Evolutionary conservation across 2,113 vertebrate species (phyloP), one percentile per base, ranked within the genome.

Genomic region (Channa argus): DNA sequence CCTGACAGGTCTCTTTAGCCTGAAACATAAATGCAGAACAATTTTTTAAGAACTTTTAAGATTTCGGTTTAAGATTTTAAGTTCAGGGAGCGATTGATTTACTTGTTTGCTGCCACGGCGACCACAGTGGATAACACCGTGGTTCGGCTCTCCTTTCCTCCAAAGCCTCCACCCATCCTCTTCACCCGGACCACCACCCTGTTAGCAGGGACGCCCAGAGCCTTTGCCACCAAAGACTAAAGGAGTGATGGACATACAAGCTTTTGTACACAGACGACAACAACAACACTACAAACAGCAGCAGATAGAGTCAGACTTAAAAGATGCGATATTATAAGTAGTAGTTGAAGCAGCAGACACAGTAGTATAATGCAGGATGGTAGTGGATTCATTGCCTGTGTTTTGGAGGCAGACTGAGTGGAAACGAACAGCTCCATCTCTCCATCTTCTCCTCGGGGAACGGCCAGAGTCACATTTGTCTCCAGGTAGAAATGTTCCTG

Each of bases 401-500:
- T 83, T 8, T 80, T 87, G 11, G 86, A 79, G 43, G 93, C 86
- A 41, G 95, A 89, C 90, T 99, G 98, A 0, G 98, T 98, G 0
- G 98, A 96, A 3, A 92, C 95, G 45, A 96, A 98, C 44, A 99
- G 91, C 72, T 99, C 98, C 94, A 99, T 97, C 90, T 98, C 97
- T 1, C 95, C 96, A 3, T 96, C 95, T 69, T 99, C 98, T 13
- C 94, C 97, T 9, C 93, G 94, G 0, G 98, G 98, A 45, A 99
- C 93, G 10, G 97, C 98, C 24, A 99, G 77, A 5, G 95, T 95
- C 24, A 95, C 96, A 2, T 99, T 93, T 38, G 97, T 97, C 93
- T 99, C 98, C 94, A 99, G 82, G 77, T 99, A 99, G 88, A 99
- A 99, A 81, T 99, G 98, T 1, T 99, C 97, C 85, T 99, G 98